Evolutionary conservation across 1,140 invertebrate species (phyloP).

Genomic region (Macrobrachium nipponense): DNA sequence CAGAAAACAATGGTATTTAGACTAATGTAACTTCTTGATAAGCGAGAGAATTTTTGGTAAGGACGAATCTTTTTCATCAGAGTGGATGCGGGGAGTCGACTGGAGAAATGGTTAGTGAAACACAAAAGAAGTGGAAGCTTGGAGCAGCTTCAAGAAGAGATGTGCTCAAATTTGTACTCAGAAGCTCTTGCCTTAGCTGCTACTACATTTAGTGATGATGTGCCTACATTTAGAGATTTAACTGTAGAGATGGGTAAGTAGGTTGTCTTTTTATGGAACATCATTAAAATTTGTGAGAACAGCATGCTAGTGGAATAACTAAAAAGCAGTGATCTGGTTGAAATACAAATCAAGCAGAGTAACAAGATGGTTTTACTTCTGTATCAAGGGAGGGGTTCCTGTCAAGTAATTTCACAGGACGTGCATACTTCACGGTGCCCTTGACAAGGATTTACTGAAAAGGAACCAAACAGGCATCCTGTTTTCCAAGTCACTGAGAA

Average conservation of each 20-base stretch:
- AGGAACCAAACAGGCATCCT: too few relatives aligned
- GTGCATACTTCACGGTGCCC: too few relatives aligned
- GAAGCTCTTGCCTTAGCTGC: constrained; percentile 25
- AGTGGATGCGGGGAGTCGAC: constrained; percentile 51
- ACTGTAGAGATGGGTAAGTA: constrained; percentile 48
- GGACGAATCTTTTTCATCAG: background rate
- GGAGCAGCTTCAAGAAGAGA: constrained; percentile 47
- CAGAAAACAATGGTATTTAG: too few relatives aligned
- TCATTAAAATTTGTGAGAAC: too few relatives aligned
- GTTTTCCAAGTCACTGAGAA: too few relatives aligned
- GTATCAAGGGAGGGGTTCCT: too few relatives aligned
- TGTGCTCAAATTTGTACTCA: constrained; percentile 47
- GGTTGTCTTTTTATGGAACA: background rate
- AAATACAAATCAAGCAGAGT: too few relatives aligned
- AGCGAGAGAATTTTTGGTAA: background rate
- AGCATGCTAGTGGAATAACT: too few relatives aligned
- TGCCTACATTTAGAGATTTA: constrained; percentile 31
- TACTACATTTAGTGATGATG: constrained; percentile 7
- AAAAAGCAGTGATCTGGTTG: too few relatives aligned
- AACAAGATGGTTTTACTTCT: too few relatives aligned
- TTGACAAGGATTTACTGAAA: too few relatives aligned
- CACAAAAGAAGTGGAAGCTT: constrained; percentile 49
- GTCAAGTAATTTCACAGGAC: too few relatives aligned
- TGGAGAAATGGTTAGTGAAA: constrained; percentile 44
- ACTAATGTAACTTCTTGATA: background rate